phyloP scores from a whole-genome alignment of 2,113 vertebrate genomes.

The Cygnus atratus region DNA sequence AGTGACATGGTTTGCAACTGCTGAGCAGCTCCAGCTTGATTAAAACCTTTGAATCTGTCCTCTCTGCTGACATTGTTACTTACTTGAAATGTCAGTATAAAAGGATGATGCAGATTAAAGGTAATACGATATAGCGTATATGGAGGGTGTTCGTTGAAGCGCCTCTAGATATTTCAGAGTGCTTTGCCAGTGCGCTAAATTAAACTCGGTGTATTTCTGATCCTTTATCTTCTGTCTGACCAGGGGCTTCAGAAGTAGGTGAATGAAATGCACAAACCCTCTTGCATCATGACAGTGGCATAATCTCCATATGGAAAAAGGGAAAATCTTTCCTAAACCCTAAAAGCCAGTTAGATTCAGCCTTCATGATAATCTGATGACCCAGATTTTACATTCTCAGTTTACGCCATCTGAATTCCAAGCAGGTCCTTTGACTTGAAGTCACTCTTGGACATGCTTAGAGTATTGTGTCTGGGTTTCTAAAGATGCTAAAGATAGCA shows the following conservation, averaged over 20 bases:
- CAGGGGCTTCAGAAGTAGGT: slow-evolving; percentile 37
- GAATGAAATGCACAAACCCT: slow-evolving; percentile 22
- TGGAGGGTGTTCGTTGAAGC: not conserved
- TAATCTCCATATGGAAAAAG: slow-evolving; percentile 64
- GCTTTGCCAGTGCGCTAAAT: not conserved
- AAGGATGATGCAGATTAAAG: not conserved
- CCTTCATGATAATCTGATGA: slow-evolving; percentile 64
- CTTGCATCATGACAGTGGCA: slow-evolving; percentile 7
- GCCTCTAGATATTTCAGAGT: not conserved
- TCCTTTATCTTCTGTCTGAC: slow-evolving; percentile 46
- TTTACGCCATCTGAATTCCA: slow-evolving; percentile 21
- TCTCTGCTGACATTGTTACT: not conserved
- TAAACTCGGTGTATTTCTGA: slow-evolving; percentile 16
- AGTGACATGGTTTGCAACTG: fast-evolving
- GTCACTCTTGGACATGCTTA: not conserved
- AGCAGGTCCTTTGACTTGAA: slow-evolving; percentile 25
- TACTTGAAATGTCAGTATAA: not conserved
- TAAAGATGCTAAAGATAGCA: not conserved
- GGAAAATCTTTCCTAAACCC: slow-evolving; percentile 62
- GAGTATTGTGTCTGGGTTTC: not conserved
- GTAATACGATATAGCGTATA: not conserved
- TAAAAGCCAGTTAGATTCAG: slow-evolving; percentile 60
- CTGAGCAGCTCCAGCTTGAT: not conserved
- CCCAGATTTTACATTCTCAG: slow-evolving; percentile 44
- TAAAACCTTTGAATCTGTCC: not conserved